Evolutionary conservation across 1,140 invertebrate species (phyloP), one percentile per base, ranked within the genome.

Genomic region (Drosophila willistoni): DNA sequence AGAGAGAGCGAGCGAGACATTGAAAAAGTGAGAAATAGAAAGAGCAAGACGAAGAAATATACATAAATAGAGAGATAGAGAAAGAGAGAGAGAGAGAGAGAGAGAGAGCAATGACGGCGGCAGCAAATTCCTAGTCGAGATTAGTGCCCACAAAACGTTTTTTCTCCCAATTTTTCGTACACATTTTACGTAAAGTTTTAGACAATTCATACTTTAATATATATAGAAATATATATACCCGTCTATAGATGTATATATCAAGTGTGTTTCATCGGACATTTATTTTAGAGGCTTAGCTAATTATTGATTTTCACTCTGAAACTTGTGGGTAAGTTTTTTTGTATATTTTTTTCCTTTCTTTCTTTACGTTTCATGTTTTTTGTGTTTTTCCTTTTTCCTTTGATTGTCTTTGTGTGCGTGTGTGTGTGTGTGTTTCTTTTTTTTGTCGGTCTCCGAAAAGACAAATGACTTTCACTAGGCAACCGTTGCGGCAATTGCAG

Each of bases 261-360:
- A 56, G n/a, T 56, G 54, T 56, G 9, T 71, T 60, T 14, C 12
- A 71, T 17, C 34, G 59, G 51, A 57, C 39, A 66, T 51, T 62
- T 61, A 81, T 57, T 57, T 29, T 47, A 63, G 61, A 68, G 62
- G 59, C 71, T 78, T 65, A 34, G 64, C 36, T 72, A 65, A 56
- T 29, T 87, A 86, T 87, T 80, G 83, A 87, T 87, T 87, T 89
- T 87, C 69, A 80, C 79, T 79, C 73, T 71, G 68, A 4, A 33
- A 14, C 3, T 42, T 33, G 10, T 34, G 64, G 54, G 54, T 66
- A 59, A 66, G 64, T 66, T 59, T 14, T 22, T 1, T 12, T 22
- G 4, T 19, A 19, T 19, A 3, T 51, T 22, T 51, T 22, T 12
- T 51, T 19, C 13, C 12, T 12, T 12, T 12, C 12, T 39, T 39